phyloP scores from a whole-genome alignment of 2,113 vertebrate genomes.

The Nicator chloris region DNA sequence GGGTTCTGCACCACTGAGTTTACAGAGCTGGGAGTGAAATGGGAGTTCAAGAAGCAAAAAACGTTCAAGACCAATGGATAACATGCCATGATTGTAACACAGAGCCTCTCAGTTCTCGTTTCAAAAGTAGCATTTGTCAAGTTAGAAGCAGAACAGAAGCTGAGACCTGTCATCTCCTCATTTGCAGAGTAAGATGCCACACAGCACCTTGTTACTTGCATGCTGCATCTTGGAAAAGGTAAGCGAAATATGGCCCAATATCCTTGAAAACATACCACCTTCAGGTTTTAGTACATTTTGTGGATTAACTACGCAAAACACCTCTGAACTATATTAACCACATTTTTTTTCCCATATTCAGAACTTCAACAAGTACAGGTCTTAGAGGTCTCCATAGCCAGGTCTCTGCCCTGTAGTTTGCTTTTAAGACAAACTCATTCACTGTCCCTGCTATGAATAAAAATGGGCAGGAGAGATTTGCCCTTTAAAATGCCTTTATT shows the following conservation, averaged over 20 bases:
- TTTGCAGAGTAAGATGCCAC: neutral
- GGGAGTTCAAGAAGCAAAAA: neutral
- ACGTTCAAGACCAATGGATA: neutral
- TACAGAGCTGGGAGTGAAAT: neutral
- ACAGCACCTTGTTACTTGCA: neutral
- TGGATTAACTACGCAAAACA: neutral
- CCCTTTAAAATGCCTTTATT: no score
- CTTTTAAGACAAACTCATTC: neutral
- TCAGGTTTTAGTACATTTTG: neutral
- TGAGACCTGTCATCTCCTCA: neutral
- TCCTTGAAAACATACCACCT: neutral
- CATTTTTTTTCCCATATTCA: neutral
- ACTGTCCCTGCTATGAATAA: no score
- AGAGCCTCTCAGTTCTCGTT: neutral
- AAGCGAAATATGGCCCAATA: neutral
- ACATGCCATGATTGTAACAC: neutral
- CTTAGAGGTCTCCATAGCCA: neutral
- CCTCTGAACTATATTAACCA: neutral
- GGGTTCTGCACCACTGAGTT: neutral
- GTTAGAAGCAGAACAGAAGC: neutral
- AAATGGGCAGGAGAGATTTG: no score
- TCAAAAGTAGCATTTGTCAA: neutral
- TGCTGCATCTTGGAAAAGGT: neutral
- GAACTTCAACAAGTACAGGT: neutral
- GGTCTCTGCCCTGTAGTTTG: neutral